Percentiles rank a stretch among this genome's conserved stretches.
Conservation (phyloP, 2,113 vertebrate species). For the Eleginops maclovinus region DNA sequence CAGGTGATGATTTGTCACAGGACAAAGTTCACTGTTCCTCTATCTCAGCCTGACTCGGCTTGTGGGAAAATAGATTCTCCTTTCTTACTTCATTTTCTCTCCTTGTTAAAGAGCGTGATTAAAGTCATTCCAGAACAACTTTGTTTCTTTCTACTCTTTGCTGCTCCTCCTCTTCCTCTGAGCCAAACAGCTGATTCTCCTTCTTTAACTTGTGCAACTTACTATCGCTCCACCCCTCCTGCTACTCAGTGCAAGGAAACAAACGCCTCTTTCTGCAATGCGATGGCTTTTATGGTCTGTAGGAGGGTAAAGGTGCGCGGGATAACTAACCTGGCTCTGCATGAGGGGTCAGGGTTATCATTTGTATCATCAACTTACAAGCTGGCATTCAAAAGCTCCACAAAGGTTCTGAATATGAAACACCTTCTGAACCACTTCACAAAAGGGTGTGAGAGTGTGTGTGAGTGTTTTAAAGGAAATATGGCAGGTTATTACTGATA, state of each 20-base stretch:
- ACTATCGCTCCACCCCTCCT: conserved; percentile 53
- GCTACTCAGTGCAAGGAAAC: conserved; percentile 17
- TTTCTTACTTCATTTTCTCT: conserved; percentile 33
- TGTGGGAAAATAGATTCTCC: conserved; percentile 14
- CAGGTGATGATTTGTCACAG: conserved; percentile 12
- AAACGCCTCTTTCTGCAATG: background rate
- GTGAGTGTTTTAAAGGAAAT: conserved; percentile 30
- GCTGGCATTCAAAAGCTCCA: conserved; percentile 2
- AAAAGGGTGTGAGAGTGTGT: background rate
- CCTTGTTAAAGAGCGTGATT: background rate
- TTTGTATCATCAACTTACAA: background rate
- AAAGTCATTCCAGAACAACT: conserved; percentile 45
- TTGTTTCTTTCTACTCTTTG: conserved; percentile 14
- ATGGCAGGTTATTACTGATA: conserved; percentile 18
- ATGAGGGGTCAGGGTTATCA: background rate
- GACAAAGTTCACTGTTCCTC: conserved; percentile 54
- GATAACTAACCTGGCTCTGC: conserved; percentile 4
- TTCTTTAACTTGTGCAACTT: conserved; percentile 51
- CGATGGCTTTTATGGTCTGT: background rate
- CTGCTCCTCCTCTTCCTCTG: conserved; percentile 33
- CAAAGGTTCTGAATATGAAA: conserved; percentile 11
- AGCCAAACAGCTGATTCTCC: conserved; percentile 53
- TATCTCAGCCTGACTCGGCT: conserved; percentile 16
- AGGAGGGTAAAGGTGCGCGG: conserved; percentile 11
- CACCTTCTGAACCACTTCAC: conserved; percentile 7